phyloP scores from a whole-genome alignment of 2,888 invertebrate genomes.

The Sipha maydis region DNA sequence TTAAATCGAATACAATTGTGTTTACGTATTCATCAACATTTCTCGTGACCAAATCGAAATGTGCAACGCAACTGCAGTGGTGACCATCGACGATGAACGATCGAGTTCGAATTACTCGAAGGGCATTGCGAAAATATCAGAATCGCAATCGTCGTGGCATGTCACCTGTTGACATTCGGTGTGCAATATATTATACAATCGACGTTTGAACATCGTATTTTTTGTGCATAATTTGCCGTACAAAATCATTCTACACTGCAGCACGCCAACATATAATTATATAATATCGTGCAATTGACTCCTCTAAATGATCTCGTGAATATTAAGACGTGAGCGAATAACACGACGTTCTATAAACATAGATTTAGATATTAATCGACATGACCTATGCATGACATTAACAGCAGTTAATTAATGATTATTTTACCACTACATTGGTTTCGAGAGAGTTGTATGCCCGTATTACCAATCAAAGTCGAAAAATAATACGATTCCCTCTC shows the following conservation, averaged over 20 bases:
- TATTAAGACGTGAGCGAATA: background rate
- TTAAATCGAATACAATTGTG: too few relatives aligned
- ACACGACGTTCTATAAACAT: slow-evolving; percentile 2
- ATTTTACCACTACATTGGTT: slow-evolving; percentile 19
- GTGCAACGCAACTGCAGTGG: too few relatives aligned
- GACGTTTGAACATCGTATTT: background rate
- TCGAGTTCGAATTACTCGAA: too few relatives aligned
- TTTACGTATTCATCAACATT: too few relatives aligned
- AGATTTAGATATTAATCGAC: slow-evolving; percentile 25
- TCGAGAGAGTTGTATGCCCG: background rate
- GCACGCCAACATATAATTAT: too few relatives aligned
- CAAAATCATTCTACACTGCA: background rate
- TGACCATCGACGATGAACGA: too few relatives aligned
- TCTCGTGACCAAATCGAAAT: too few relatives aligned
- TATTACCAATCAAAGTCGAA: background rate
- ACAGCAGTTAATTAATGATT: background rate
- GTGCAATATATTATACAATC: background rate
- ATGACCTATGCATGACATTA: background rate
- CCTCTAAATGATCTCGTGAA: background rate
- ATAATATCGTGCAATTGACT: too few relatives aligned
- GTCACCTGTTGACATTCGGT: background rate
- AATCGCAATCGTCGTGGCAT: background rate
- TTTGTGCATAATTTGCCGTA: too few relatives aligned
- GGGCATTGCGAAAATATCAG: background rate
- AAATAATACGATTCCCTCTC: background rate